Percentiles rank a stretch among this genome's conserved stretches.
phyloP scores from a whole-genome alignment of 2,888 invertebrate genomes.

The Campoplex nolae region DNA sequence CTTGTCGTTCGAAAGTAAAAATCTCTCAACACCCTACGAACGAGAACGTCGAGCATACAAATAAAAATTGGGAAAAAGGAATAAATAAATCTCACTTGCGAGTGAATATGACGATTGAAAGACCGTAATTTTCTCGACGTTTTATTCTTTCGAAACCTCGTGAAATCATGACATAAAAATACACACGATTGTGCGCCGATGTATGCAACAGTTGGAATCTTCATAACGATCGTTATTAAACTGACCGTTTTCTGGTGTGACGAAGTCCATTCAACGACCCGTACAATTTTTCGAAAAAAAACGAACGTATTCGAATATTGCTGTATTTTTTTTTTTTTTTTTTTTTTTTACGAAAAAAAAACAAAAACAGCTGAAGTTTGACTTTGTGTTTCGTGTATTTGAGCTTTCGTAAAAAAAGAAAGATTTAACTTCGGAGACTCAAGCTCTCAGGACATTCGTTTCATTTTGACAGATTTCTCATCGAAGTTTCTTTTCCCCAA shows the following conservation, averaged over 20 bases:
- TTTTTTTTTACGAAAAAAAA: background rate
- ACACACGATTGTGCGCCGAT: too few relatives aligned
- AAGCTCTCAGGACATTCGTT: too few relatives aligned
- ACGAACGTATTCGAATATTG: background rate
- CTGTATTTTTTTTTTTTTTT: background rate
- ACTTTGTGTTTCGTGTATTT: background rate
- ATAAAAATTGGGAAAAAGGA: background rate
- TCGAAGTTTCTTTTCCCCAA: too few relatives aligned
- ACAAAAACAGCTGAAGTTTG: background rate
- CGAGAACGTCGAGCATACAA: background rate
- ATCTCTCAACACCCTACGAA: slow-evolving; percentile 17
- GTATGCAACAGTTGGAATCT: too few relatives aligned
- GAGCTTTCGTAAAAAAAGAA: background rate
- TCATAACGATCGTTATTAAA: too few relatives aligned
- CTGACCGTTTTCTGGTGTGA: too few relatives aligned
- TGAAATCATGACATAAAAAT: too few relatives aligned
- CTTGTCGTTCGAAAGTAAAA: slow-evolving; percentile 20
- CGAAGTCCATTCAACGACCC: background rate
- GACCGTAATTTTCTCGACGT: background rate
- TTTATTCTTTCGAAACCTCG: background rate
- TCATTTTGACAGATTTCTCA: too few relatives aligned
- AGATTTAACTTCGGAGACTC: background rate
- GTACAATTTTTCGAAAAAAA: background rate
- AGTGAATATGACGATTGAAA: slow-evolving; percentile 30
- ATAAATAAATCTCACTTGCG: background rate